Percentiles rank a stretch among this genome's conserved stretches.
These are phyloP conservation scores for Mamestra brassicae DNA, from an alignment of 2,888 invertebrate genomes.

Conservation along the genomic window DNA sequence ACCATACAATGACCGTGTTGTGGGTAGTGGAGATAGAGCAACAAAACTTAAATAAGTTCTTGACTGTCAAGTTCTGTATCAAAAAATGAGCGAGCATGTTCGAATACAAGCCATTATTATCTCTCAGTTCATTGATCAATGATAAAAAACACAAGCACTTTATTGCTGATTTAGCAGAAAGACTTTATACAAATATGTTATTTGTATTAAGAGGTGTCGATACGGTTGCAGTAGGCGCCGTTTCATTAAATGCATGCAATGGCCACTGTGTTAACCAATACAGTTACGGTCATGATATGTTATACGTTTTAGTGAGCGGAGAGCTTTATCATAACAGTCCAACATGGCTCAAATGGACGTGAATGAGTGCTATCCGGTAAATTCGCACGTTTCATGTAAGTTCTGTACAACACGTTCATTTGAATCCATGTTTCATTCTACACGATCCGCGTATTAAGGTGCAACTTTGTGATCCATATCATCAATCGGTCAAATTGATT, in stretches of 20 bases:
- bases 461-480: constrained; percentile 1
- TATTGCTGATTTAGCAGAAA: not conserved
- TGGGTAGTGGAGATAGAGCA: not conserved
- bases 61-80: no score
- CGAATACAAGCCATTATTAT: not conserved
- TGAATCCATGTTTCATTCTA: constrained; percentile 26
- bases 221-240: not conserved
- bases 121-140: not conserved
- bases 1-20: not conserved
- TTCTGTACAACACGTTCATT: constrained; percentile 16
- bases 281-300: not conserved
- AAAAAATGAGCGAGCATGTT: not conserved
- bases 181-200: not conserved
- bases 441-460: not conserved
- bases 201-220: not conserved
- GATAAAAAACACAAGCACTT: no score
- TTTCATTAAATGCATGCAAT: not conserved
- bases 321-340: constrained; percentile 9
- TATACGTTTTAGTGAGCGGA: not conserved
- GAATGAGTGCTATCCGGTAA: not conserved
- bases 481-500: not conserved
- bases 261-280: not conserved
- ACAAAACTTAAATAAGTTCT: no score
- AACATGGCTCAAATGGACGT: constrained; percentile 10
- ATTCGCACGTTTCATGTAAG: not conserved